phyloP scores from a whole-genome alignment of 1,140 invertebrate genomes.

The Hylyphantes graminicola region DNA sequence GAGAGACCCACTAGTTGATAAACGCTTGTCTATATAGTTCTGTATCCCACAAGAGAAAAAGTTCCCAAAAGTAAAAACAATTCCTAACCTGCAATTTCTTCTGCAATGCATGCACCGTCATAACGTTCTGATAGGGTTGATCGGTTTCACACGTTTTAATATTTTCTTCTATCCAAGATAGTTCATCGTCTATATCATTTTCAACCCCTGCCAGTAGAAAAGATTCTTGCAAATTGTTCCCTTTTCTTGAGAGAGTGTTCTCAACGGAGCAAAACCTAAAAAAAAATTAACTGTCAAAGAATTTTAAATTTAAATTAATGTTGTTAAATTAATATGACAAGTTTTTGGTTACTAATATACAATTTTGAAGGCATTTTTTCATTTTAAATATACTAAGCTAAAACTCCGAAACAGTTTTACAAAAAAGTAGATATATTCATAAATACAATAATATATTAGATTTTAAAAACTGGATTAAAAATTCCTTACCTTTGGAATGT shows the following conservation, averaged over 20 bases:
- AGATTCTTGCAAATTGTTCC: constrained; percentile 89
- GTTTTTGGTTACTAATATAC: too few species aligned
- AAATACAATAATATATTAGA: not conserved
- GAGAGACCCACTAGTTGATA: too few species aligned
- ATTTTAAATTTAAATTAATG: too few species aligned
- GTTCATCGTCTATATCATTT: constrained; percentile 86
- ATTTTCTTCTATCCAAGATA: constrained; percentile 86
- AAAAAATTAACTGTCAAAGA: constrained; percentile 61
- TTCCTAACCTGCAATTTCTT: constrained; percentile 84
- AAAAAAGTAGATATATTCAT: too few species aligned
- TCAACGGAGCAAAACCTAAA: constrained; percentile 78
- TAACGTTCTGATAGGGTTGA: constrained; percentile 81
- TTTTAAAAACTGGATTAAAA: not conserved
- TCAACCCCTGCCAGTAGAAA: constrained; percentile 84
- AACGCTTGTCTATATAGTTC: not conserved
- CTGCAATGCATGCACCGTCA: constrained; percentile 93
- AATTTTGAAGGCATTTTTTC: too few species aligned
- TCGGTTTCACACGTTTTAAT: constrained; percentile 83
- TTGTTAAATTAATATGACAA: not conserved
- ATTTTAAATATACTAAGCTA: too few species aligned
- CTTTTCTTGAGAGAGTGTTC: constrained; percentile 85
- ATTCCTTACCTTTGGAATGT: constrained; percentile 14
- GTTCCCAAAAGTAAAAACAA: too few species aligned
- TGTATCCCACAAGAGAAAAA: not conserved
- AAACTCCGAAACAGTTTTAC: too few species aligned